A percentile compares a stretch with the other conserved stretches of the same genome.
Evolutionary conservation across 2,888 invertebrate species (phyloP).

Genomic region (Ypsolopha scabrella): DNA sequence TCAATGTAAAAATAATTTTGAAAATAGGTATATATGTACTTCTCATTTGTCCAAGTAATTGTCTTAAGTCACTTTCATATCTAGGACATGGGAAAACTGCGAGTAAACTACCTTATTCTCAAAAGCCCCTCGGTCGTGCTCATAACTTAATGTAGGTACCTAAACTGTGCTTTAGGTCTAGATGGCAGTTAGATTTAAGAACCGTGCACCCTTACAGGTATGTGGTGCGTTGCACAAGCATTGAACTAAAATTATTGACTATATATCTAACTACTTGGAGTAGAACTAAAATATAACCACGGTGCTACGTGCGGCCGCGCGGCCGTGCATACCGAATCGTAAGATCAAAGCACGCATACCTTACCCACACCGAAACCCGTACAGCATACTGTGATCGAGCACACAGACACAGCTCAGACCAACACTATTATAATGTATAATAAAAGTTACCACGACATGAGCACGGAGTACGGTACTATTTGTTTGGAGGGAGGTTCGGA

Average conservation of each 20-base stretch:
- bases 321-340: conserved; percentile 68
- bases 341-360: conserved; percentile 70
- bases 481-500: conserved; percentile 66
- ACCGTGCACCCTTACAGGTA: not conserved
- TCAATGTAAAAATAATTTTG: not conserved
- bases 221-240: conserved; percentile 56
- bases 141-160: not conserved
- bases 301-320: conserved; percentile 58
- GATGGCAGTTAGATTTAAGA: not conserved
- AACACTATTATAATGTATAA: conserved; percentile 59
- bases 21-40: too few species aligned
- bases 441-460: conserved; percentile 65
- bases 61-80: too few species aligned
- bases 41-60: too few species aligned
- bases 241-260: conserved; percentile 63
- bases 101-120: not conserved
- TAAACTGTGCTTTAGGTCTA: not conserved
- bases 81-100: not conserved
- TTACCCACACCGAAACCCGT: conserved; percentile 32
- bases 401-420: conserved; percentile 37
- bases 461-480: conserved; percentile 67
- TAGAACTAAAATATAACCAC: conserved; percentile 60
- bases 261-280: conserved; percentile 23
- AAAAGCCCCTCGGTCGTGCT: not conserved
- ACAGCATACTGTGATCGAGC: conserved; percentile 21